A percentile compares a stretch with the other conserved stretches of the same genome.
phyloP scores from a whole-genome alignment of 2,797 vertebrate genomes.

The Parauchenoglanis ngamensis region DNA sequence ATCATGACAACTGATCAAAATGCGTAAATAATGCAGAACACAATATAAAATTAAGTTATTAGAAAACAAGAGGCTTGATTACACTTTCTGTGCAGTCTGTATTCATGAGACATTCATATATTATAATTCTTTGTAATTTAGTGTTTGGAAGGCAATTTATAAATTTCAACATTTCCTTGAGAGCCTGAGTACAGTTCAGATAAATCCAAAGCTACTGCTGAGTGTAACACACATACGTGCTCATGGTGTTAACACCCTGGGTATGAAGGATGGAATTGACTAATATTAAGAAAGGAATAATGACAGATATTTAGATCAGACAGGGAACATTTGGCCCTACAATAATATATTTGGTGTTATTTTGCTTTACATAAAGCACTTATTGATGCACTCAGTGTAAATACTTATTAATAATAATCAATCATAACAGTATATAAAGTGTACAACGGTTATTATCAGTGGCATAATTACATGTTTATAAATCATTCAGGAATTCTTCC shows the following conservation, averaged over 20 bases:
- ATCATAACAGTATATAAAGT: too few relatives aligned
- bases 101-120: background rate
- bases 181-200: background rate
- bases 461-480: background rate
- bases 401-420: background rate
- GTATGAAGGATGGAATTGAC: background rate
- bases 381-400: background rate
- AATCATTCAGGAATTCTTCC: background rate
- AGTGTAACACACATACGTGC: background rate
- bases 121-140: background rate
- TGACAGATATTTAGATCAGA: background rate
- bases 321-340: background rate
- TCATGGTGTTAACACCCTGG: background rate
- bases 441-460: background rate
- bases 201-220: background rate
- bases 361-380: background rate
- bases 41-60: background rate
- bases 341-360: background rate
- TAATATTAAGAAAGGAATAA: background rate
- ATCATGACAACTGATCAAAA: background rate
- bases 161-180: background rate
- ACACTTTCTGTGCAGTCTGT: constrained; percentile 10
- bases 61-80: background rate
- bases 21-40: background rate
- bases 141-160: background rate